A percentile compares a stretch with the other conserved stretches of the same genome.
Evolutionary conservation across 1,140 invertebrate genomes (phyloP).

Genomic region (Heliconius melpomene): DNA sequence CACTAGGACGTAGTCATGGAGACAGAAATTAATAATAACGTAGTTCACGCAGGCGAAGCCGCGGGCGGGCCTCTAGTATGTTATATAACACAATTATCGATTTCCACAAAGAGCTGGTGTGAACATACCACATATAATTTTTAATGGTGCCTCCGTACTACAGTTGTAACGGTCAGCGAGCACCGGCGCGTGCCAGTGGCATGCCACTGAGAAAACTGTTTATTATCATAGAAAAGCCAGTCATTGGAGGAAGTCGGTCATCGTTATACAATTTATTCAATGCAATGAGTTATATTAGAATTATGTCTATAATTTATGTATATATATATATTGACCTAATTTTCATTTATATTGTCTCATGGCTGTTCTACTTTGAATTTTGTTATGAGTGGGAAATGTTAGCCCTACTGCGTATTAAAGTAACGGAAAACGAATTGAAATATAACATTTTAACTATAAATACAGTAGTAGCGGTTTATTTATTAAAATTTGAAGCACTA

Average conservation of each 20-base stretch:
- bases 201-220: constrained; percentile 24
- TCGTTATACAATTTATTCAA: constrained; percentile 16
- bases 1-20: too few relatives aligned
- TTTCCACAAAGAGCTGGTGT: constrained; percentile 23
- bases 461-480: too few relatives aligned
- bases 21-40: too few relatives aligned
- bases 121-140: constrained; percentile 36
- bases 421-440: too few relatives aligned
- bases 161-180: constrained; percentile 38
- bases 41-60: too few relatives aligned
- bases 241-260: constrained; percentile 18
- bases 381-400: too few relatives aligned
- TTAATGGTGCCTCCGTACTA: constrained; percentile 26
- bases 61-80: not conserved
- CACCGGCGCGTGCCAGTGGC: constrained; percentile 28
- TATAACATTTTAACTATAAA: too few relatives aligned
- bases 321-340: not conserved
- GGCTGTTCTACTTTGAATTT: too few relatives aligned
- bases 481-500: too few relatives aligned
- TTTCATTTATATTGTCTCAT: not conserved
- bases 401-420: too few relatives aligned
- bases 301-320: not conserved
- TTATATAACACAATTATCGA: constrained; percentile 17
- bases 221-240: constrained; percentile 23
- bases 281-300: not conserved